These are phyloP conservation scores for Eristalis pertinax DNA, from an alignment of 2,888 invertebrate genomes.

Conservation along the genomic window DNA sequence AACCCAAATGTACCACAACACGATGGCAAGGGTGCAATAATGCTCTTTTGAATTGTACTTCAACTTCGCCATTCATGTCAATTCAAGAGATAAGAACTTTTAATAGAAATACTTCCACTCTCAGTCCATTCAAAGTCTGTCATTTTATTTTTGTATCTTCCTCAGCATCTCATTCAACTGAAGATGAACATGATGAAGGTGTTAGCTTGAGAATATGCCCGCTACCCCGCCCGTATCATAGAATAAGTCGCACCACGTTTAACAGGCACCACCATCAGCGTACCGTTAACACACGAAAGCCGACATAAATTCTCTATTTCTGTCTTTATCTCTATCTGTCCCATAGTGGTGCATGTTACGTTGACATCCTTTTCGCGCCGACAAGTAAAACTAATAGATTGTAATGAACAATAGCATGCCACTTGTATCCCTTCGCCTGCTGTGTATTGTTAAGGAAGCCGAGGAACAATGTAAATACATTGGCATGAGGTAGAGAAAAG, in stretches of 20 bases:
- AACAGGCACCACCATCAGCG: conserved; percentile 25
- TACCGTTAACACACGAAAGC: conserved; percentile 52
- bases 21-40: conserved; percentile 14
- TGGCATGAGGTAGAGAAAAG: conserved; percentile 40
- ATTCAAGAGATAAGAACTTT: conserved; percentile 58
- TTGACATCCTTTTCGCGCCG: conserved; percentile 62
- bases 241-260: not conserved
- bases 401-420: conserved; percentile 55
- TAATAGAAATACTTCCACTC: conserved; percentile 32
- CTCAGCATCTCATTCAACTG: conserved; percentile 47
- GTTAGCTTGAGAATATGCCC: conserved; percentile 29
- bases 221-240: not conserved
- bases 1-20: not conserved
- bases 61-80: conserved; percentile 45
- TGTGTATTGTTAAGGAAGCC: conserved; percentile 32
- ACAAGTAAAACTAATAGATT: conserved; percentile 70
- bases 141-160: conserved; percentile 26
- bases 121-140: conserved; percentile 15
- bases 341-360: conserved; percentile 30
- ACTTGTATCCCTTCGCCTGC: conserved; percentile 46
- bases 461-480: conserved; percentile 54
- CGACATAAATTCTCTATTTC: conserved; percentile 35
- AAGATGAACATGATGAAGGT: conserved; percentile 51
- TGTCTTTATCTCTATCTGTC: conserved; percentile 1
- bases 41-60: conserved; percentile 41